Base-by-base conservation (phyloP, 1,140 invertebrate genomes). In the Drosophila varians region DNA sequence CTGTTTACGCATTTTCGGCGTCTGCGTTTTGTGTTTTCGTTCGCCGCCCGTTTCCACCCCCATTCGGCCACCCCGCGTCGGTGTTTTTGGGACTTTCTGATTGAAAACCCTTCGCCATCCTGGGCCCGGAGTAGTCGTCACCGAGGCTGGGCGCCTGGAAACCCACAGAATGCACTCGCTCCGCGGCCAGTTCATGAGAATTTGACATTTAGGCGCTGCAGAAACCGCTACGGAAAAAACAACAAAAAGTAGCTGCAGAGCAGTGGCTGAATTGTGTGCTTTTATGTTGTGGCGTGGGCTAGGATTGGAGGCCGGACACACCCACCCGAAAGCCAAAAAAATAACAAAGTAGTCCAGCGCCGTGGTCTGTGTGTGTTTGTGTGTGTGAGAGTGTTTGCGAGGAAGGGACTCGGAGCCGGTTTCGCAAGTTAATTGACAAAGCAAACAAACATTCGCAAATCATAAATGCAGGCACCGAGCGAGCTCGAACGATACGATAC, bases 401-500 rank as follows among this genome's bases (percentile, higher is more conserved):
- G 51, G 46, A 51, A 65, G 80, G 79, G 71, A 69, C 14, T 55
- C 77, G 72, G 76, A 66, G 65, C 78, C 60, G 64, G 77, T 53
- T 66, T 66, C 71, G 56, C 70, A 31, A 83, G 71, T 79, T 82
- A 83, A 86, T 84, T 84, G 80, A 84, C 79, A 84, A 83, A 66
- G 74, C 53, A 76, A 57, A 53, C 61, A 76, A 75, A 65, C 54
- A 75, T 48, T 36, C 46, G 18, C 11, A 18, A 25, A 47, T 19
- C 16, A 11, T 34, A 21, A 46, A 55, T 7, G 14, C 25, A 18
- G 4, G 5, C 31, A 16, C 11, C 31, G 12, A 34, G 11, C 34
- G 55, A 21, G 12, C 45, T 47, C 36, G 36, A 18, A 26, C 19
- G 12, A 14, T 40, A 52, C 28, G 21, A 25, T 8, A 53, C 36